Evolutionary conservation across 2,888 invertebrate species (phyloP).

Genomic region (Hyles lineata): DNA sequence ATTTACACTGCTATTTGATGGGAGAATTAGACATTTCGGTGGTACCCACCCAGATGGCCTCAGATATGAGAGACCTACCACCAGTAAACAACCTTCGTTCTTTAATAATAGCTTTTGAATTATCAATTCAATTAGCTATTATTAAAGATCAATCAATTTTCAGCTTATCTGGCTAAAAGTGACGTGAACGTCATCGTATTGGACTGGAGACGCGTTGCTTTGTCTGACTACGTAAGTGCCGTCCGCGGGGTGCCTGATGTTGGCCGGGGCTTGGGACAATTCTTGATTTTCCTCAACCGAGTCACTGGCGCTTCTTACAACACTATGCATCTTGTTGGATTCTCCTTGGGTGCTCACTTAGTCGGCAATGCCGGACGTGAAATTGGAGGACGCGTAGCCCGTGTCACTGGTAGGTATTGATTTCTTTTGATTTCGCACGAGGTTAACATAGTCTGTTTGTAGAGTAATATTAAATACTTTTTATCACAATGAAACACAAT

Average conservation of each 20-base stretch:
- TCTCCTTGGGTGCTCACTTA: constrained; percentile 79
- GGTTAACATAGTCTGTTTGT: no score
- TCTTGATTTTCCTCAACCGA: constrained; percentile 62
- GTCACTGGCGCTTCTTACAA: constrained; percentile 57
- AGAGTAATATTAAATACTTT: no score
- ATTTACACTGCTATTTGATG: no score
- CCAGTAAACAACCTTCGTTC: no score
- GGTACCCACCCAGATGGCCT: no score
- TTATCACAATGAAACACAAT: no score
- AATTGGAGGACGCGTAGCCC: constrained; percentile 62
- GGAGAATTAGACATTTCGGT: no score
- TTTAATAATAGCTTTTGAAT: no score
- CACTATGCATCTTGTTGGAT: constrained; percentile 73
- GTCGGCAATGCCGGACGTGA: constrained; percentile 72
- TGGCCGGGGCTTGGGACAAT: constrained; percentile 70
- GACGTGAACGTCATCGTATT: constrained; percentile 69
- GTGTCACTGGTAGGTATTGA: constrained; percentile 64
- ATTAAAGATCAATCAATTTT: no score
- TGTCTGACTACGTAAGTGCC: constrained; percentile 61
- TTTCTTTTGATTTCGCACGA: constrained; percentile 2
- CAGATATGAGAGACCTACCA: no score
- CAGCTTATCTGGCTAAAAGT: constrained; percentile 46
- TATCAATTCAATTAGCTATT: no score
- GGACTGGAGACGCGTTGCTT: constrained; percentile 70
- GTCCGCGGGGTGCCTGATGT: constrained; percentile 64